Base-by-base conservation (phyloP, 2,888 invertebrate species). In the Steromphala cineraria region DNA sequence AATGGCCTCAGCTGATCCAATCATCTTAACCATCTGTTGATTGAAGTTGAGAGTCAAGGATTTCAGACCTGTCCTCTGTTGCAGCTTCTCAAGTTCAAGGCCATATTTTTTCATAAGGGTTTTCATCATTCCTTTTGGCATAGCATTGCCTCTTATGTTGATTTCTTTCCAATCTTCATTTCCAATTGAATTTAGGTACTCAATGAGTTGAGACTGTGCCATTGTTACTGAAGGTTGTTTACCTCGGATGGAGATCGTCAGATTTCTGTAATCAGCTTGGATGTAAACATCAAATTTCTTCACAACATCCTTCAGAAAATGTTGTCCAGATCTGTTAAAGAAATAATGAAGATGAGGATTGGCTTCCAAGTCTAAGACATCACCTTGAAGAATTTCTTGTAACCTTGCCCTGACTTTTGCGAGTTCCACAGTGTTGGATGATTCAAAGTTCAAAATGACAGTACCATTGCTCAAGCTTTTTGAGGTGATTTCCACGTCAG, bases 41-140 rank as follows among this genome's bases (percentile, higher is more conserved):
- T 82, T 75, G 19, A 86, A 78, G 40, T 89, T 81, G 0, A 90
- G 53, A 21, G 81, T 79, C 1, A 87, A 81, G 7, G 78, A 78
- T 10, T 80, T 62, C 8, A 87, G 55, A 7, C 67, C 83, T 10
- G 80, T 74, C 36, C 84, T 84, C 0, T 55, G 7, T 52, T 74
- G 82, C 19, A 89, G 55, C 28, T 75, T 80, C 15, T 84, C 82
- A n/a, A 89, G 77, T 10, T 84, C 81, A 2, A 83, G 71, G 0
- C 87, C 89, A 76, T 86, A 89, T 62, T 80, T 82, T 19, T 81
- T 24, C 24, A 89, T 62, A 46, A 90, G 31, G 7, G 80, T 80
- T 76, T 88, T 88, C 88, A 89, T 85, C 8, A 88, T n/a, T 0
- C 89, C 89, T 0, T 81, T 82, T 24, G 89, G 89, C 55, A 84